Base-by-base conservation (phyloP, 2,888 invertebrate species). In the Tinea trinotella region DNA sequence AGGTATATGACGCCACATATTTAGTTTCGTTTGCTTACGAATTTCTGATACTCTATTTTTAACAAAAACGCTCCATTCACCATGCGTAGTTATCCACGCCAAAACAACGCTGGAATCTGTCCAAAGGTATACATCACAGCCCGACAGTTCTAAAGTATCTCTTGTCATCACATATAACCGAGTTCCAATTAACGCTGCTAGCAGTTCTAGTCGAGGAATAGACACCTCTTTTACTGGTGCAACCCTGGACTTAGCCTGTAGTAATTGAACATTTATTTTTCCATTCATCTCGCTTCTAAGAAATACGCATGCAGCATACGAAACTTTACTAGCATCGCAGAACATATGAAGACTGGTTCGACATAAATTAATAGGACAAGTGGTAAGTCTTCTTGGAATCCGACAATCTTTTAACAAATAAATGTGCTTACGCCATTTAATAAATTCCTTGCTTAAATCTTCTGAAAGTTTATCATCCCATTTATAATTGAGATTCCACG, bases 1-100 rank as follows among this genome's bases (percentile, higher is more conserved):
- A n/a, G 48, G 34, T 15, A 55, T 15, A 19, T 55, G 55, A 35
- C 22, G 40, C 55, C 55, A 55, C 34, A 46, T 48, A 9, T 53
- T 20, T n/a, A 18, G 18, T 1, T 48, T 10, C 19, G 48, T 53
- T 1, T 9, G 10, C 17, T 35, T 34, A 13, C 48, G 30, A n/a
- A 55, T 55, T 48, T 55, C 55, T 22, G 34, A 34, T 13, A 55
- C 44, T 34, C 55, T 36, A 46, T 55, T 55, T 18, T 48, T 55
- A 9, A 55, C 55, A 20, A 53, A 55, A 24, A 53, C 53, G 7
- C 19, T 13, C 52, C 52, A 55, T 7, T 53, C 17, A 17, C 20
- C 48, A 5, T 53, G 13, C 10, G 44, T 55, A 7, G 2, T 53
- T 3, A 53, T 53, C 53, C 53, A 53, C 12, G 53, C 20, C 4